A percentile compares a stretch with the other conserved stretches of the same genome.
Evolutionary conservation across 2,113 vertebrate species (phyloP).

Genomic region (Entosphenus tridentatus): DNA sequence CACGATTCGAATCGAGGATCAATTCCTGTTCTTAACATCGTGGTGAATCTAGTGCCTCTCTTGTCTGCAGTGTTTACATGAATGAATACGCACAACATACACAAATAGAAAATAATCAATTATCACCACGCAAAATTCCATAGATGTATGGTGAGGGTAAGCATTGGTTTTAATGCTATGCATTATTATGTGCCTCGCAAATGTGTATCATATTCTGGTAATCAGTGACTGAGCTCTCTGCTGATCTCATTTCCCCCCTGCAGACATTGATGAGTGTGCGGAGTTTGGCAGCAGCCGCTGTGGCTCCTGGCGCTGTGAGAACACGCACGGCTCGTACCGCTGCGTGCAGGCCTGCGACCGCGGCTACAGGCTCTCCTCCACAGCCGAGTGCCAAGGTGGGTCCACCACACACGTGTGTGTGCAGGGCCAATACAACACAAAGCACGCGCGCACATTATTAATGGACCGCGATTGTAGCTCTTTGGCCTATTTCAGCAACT

Average conservation of each 20-base stretch:
- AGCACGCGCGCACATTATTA: too few species aligned
- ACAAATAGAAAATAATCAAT: too few species aligned
- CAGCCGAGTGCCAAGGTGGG: slow-evolving; percentile 23
- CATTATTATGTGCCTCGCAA: neutral
- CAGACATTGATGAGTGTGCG: slow-evolving; percentile 19
- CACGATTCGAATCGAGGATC: too few species aligned
- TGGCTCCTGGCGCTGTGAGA: slow-evolving; percentile 15
- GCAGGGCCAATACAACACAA: neutral
- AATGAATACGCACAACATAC: too few species aligned
- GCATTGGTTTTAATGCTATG: too few species aligned
- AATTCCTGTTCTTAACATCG: too few species aligned
- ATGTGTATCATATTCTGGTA: neutral
- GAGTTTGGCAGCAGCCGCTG: slow-evolving; percentile 12
- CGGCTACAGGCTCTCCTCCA: slow-evolving; percentile 16
- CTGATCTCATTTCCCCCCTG: slow-evolving; percentile 8
- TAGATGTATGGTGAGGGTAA: too few species aligned
- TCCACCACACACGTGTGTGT: neutral
- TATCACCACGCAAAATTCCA: too few species aligned
- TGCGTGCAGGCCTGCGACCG: slow-evolving; percentile 24
- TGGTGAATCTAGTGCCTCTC: too few species aligned
- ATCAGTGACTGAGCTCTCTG: neutral
- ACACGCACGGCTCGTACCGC: slow-evolving; percentile 14
- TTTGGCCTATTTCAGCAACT: too few species aligned
- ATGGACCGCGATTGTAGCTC: too few species aligned
- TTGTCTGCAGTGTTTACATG: too few species aligned